Evolutionary conservation across 2,888 invertebrate genomes (phyloP), one percentile per base, ranked within the genome.

Genomic region (Papilio elwesi): DNA sequence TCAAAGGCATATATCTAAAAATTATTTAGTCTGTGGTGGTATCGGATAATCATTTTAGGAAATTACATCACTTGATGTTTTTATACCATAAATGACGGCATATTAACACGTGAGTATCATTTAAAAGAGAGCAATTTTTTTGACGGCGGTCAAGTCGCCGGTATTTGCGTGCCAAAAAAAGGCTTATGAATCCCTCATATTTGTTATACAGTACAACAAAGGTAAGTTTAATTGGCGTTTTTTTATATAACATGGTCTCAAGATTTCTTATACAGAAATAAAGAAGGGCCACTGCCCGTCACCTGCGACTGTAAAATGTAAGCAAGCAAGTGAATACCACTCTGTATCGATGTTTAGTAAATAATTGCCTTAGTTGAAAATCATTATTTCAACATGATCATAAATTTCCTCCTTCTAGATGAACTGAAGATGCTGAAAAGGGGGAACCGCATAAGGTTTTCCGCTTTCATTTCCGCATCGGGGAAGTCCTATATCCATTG

Each of bases 1-100:
- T 26, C 26, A 26, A 26, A 26, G 26, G 1, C 9, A 38, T 64
- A 43, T 47, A 26, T 68, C 62, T 52, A 74, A 75, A 55, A 71
- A 51, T 64, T 57, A 69, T 67, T 4, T 57, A 79, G 43, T 82
- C 82, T 76, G 68, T 75, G 79, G 74, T 75, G 75, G 68, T 48
- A 74, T 76, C 72, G 72, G 69, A 75, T 76, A 76, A 76, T 80
- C 80, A 78, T 79, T 85, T 87, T 81, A 76, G 79, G 78, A 76
- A 84, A 83, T 90, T 89, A 90, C 86, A 90, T 90, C 89, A 90
- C 67, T 67, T 84, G 55, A 72, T 78, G 81, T 81, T 83, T 85
- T 88, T 89, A 87, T 82, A 78, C 82, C 80, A 78, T 79, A 83
- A 84, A 87, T 87, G 88, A 87, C 88, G 87, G 76, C 85, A 87